phyloP scores from a whole-genome alignment of 2,797 vertebrate species.

The Mus spretus region DNA sequence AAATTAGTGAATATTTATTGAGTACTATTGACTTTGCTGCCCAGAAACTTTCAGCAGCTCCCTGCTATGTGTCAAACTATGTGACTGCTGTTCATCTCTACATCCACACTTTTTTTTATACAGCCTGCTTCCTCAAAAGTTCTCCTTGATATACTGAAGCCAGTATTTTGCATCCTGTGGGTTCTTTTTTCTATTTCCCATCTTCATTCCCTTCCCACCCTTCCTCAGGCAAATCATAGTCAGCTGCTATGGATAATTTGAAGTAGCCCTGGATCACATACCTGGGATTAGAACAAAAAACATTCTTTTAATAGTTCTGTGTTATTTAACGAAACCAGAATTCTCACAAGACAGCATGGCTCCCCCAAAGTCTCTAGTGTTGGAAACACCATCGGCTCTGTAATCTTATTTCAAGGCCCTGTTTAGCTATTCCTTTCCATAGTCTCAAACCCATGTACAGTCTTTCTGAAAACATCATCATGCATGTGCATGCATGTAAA shows the following conservation, averaged over 20 bases:
- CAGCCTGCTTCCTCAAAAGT: neutral
- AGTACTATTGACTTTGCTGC: neutral
- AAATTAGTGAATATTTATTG: slow-evolving; percentile 14
- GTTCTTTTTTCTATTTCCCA: neutral
- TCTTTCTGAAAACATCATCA: neutral
- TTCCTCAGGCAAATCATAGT: neutral
- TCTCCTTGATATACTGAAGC: neutral
- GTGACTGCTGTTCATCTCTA: neutral
- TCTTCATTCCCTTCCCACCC: neutral
- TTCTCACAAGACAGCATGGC: neutral
- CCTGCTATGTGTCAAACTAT: slow-evolving; percentile 3
- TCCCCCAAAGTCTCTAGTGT: neutral
- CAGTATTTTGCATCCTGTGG: neutral
- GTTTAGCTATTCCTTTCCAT: neutral
- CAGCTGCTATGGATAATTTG: neutral
- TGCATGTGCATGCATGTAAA: neutral
- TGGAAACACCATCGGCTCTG: neutral
- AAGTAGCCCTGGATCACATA: neutral
- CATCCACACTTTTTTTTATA: neutral
- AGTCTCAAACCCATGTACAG: neutral
- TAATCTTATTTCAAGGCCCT: neutral
- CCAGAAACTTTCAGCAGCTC: neutral
- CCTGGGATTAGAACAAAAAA: neutral
- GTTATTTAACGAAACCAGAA: neutral
- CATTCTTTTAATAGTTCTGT: neutral